Evolutionary conservation across 2,888 invertebrate genomes (phyloP).

Genomic region (Diloba caeruleocephala): DNA sequence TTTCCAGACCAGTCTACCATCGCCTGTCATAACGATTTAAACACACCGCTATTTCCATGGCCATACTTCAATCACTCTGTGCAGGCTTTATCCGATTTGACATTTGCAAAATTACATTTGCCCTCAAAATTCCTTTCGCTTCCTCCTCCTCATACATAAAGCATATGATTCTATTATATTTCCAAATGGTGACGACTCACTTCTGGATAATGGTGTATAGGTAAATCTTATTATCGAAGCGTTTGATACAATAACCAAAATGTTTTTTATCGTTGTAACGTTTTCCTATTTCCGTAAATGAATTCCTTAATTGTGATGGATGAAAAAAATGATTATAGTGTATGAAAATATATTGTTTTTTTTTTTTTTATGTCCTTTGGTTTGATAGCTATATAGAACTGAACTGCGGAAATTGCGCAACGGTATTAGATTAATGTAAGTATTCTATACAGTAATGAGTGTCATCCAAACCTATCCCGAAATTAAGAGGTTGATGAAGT

Average conservation of each 20-base stretch:
- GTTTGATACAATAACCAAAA: background rate
- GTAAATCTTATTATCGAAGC: background rate
- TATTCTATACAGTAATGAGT: too few relatives aligned
- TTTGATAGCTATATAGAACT: too few relatives aligned
- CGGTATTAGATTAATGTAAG: too few relatives aligned
- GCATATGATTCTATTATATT: constrained; percentile 23
- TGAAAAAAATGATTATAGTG: too few relatives aligned
- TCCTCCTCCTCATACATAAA: constrained; percentile 15
- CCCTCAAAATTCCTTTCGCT: constrained; percentile 38
- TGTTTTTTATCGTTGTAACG: background rate
- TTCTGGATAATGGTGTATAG: background rate
- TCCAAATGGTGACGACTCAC: constrained; percentile 1
- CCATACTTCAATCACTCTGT: constrained; percentile 45
- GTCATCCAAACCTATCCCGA: too few relatives aligned
- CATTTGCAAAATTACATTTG: constrained; percentile 52
- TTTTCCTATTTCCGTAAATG: background rate
- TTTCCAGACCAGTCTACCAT: too few relatives aligned
- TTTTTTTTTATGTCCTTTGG: too few relatives aligned
- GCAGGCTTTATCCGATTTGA: constrained; percentile 52
- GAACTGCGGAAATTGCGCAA: too few relatives aligned
- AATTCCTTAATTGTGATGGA: background rate
- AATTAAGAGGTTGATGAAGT: too few relatives aligned
- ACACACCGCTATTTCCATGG: constrained; percentile 8
- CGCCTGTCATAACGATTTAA: too few relatives aligned
- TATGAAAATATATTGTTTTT: too few relatives aligned